Conservation (phyloP, 2,888 invertebrate genomes). For the Hofmannophila pseudospretella region DNA sequence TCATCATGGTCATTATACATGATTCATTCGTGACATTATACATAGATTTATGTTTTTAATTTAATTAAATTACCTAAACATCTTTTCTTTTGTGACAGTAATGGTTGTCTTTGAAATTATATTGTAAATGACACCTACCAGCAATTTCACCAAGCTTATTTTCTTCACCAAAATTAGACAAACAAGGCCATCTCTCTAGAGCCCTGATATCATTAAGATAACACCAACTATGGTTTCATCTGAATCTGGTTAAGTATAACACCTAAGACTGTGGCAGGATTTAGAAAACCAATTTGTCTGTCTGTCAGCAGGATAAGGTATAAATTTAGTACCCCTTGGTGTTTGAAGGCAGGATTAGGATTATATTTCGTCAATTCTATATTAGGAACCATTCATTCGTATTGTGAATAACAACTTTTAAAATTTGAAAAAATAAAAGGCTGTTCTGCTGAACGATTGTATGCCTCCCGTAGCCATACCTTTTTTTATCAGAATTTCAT, state of each 20-base stretch:
- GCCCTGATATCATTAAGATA: slow-evolving; percentile 1
- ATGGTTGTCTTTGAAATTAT: slow-evolving; percentile 29
- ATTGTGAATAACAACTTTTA: too few relatives aligned
- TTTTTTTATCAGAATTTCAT: too few relatives aligned
- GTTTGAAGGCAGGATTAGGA: slow-evolving; percentile 24
- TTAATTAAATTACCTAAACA: too few relatives aligned
- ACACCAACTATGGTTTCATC: slow-evolving; percentile 10
- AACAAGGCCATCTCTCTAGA: slow-evolving; percentile 16
- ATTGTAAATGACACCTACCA: slow-evolving; percentile 31
- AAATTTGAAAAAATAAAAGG: too few relatives aligned
- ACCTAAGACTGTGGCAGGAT: slow-evolving; percentile 23
- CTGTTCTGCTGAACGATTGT: too few relatives aligned
- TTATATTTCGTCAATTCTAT: slow-evolving; percentile 32
- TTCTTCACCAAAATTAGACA: slow-evolving; percentile 35
- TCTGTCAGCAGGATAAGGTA: slow-evolving; percentile 57
- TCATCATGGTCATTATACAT: too few relatives aligned
- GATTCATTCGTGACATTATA: too few relatives aligned
- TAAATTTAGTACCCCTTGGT: slow-evolving; percentile 38
- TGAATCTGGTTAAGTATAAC: slow-evolving; percentile 18
- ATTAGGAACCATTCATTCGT: slow-evolving; percentile 18
- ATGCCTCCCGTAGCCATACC: too few relatives aligned
- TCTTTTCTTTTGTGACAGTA: not conserved
- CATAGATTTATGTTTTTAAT: too few relatives aligned
- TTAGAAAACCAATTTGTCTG: slow-evolving; percentile 64
- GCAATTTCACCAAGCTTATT: slow-evolving; percentile 40